These are phyloP conservation scores for Acrossocheilus wenchowensis DNA, from an alignment of 2,797 vertebrate genomes.

Conservation along the genomic window DNA sequence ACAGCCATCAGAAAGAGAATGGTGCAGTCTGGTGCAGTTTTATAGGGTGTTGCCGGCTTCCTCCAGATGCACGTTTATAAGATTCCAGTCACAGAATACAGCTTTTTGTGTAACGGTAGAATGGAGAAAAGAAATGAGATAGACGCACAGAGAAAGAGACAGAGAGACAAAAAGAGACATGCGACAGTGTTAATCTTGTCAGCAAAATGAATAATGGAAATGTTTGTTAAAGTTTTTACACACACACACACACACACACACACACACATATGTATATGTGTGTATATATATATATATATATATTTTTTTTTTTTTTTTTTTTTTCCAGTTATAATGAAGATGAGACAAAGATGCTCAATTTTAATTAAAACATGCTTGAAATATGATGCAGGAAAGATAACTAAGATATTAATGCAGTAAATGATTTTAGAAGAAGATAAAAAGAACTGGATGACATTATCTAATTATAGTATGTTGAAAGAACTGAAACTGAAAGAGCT, in stretches of 20 bases:
- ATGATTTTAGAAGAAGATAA: neutral
- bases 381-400: neutral
- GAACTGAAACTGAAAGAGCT: neutral
- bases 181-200: neutral
- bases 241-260: too few species aligned
- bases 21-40: constrained; percentile 16
- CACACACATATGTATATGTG: too few species aligned
- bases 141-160: neutral
- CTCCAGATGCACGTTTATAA: constrained; percentile 32
- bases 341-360: neutral
- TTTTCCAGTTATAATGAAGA: neutral
- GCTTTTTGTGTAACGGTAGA: constrained; percentile 4
- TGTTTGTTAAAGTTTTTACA: neutral
- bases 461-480: constrained; percentile 2
- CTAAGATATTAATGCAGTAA: neutral
- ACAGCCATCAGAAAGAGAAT: constrained; percentile 11
- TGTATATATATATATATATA: too few species aligned
- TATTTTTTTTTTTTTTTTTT: too few species aligned
- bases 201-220: neutral
- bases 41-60: constrained; percentile 31
- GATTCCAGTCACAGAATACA: constrained; percentile 20
- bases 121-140: constrained; percentile 17
- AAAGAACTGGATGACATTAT: neutral
- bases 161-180: neutral
- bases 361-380: constrained; percentile 13